Base-by-base conservation (phyloP, 2,113 vertebrate genomes). In the Cephalopholis sonnerati region DNA sequence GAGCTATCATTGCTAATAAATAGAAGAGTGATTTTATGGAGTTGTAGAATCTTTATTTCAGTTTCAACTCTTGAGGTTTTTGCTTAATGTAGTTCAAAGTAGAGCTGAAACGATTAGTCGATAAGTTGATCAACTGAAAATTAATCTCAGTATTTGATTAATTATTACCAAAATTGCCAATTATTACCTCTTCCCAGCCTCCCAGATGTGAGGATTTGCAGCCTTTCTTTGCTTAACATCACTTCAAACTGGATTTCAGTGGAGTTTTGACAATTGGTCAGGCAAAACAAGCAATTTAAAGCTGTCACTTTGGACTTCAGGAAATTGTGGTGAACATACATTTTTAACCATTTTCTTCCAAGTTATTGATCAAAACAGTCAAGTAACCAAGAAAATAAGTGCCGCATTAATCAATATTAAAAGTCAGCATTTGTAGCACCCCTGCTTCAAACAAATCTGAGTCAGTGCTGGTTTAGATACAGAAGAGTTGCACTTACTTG, bases 1-100 rank as follows among this genome's bases (percentile, higher is more conserved):
- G 29, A 44, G 32, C 39, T 18, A 22, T 41, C 10, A 46, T 58
- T 58, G 70, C 74, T 63, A 29, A 77, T 72, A 55, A 83, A 65
- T 9, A 62, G 36, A 51, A 63, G 27, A 69, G 17, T 17, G 48
- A 32, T 66, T 82, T 54, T n/a, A 51, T 70, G n/a, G 24, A 51
- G 39, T 67, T 51, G 41, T 29, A 58, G 3, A 65, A 71, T 32
- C n/a, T 70, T 57, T 57, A 8, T 53, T 69, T 69, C 29, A 70
- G n/a, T 46, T 48, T 77, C 48, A 2, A 11, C 5, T 27, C 2
- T 44, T 13, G 4, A 7, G 15, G 1, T 53, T 72, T 44, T 77
- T 44, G 7, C 5, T 58, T 57, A 62, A 46, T 18, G 17, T 5
- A 20, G 12, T 66, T 53, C 25, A 13, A 54, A 66, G 3, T 27